phyloP scores from a whole-genome alignment of 2,888 invertebrate genomes.

The Lasius platythorax region DNA sequence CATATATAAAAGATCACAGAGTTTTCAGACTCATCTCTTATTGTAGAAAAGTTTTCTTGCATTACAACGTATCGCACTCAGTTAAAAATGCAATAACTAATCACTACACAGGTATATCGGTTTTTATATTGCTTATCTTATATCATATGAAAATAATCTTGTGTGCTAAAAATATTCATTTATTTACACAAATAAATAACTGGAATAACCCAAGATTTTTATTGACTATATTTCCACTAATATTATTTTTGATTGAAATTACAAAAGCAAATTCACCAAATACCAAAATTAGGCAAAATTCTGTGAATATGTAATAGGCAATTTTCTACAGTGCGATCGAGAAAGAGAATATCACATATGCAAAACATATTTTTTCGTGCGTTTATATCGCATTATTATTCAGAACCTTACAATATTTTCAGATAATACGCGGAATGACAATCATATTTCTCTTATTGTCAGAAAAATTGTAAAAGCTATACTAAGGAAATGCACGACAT shows the following conservation, averaged over 20 bases:
- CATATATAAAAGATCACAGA: not conserved
- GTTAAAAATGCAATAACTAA: constrained; percentile 47
- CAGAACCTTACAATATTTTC: not conserved
- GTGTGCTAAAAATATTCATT: not conserved
- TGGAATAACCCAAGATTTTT: not conserved
- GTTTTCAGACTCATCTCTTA: constrained; percentile 53
- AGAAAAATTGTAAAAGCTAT: not conserved
- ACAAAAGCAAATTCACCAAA: not conserved
- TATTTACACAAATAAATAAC: not conserved
- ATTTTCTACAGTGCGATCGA: not conserved
- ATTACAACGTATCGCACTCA: constrained; percentile 10
- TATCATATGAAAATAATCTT: constrained; percentile 2
- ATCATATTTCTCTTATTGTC: constrained; percentile 19
- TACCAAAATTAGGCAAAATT: not conserved
- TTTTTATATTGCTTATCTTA: constrained; percentile 61
- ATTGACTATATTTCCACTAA: not conserved
- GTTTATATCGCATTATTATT: constrained; percentile 27
- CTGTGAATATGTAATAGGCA: not conserved
- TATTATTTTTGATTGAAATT: not conserved
- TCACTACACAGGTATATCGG: constrained; percentile 15
- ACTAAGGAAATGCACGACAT: constrained; percentile 1
- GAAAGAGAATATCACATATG: not conserved
- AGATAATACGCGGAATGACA: constrained; percentile 17
- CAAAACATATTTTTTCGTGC: not conserved
- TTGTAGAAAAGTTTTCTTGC: not conserved